These are phyloP conservation scores for Platyura marginata DNA, from an alignment of 1,140 invertebrate species.

Conservation along the genomic window DNA sequence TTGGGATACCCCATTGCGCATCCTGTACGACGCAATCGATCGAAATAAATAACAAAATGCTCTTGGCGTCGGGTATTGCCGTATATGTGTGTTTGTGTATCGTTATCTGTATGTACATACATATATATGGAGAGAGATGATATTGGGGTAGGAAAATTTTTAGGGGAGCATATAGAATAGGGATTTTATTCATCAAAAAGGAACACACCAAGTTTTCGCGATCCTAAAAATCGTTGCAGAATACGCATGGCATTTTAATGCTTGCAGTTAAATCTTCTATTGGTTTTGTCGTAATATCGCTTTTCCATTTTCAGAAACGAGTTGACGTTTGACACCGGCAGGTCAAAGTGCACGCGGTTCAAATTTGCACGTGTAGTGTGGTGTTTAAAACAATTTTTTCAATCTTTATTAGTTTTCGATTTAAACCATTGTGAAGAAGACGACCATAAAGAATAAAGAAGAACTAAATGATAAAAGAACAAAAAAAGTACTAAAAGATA, in stretches of 20 bases:
- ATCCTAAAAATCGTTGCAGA: background rate
- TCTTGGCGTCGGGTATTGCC: no score
- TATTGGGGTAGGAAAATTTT: background rate
- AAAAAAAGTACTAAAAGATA: no score
- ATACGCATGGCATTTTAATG: background rate
- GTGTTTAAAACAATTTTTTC: no score
- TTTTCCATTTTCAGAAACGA: background rate
- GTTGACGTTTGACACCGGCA: slow-evolving; percentile 1
- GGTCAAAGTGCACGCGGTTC: background rate
- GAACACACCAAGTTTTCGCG: background rate
- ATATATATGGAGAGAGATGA: no score
- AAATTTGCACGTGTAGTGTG: background rate
- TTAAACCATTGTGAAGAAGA: no score
- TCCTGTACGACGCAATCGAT: no score
- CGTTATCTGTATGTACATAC: no score
- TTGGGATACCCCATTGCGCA: no score
- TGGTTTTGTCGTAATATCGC: background rate
- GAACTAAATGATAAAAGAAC: no score
- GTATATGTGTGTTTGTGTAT: no score
- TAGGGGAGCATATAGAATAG: background rate
- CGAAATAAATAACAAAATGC: no score
- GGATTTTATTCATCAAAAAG: background rate
- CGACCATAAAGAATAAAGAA: no score
- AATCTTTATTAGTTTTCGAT: background rate
- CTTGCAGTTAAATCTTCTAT: background rate